Base-by-base conservation (phyloP, 92 coral and sea anemone species). In the Bergia sp. region DNA sequence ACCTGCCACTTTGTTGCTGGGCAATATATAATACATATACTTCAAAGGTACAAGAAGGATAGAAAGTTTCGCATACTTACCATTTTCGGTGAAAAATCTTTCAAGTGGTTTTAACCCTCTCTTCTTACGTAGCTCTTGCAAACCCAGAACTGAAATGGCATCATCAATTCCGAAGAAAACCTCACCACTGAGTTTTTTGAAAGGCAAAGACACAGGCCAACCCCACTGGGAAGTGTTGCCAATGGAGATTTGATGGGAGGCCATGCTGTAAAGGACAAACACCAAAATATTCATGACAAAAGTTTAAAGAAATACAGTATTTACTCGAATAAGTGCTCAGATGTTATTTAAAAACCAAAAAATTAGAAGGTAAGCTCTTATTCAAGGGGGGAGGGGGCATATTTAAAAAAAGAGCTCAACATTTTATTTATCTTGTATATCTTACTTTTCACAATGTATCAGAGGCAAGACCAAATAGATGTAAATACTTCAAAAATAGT, bases 141-240 rank as follows among this genome's bases (percentile, higher is more conserved):
- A 80, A 10, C 84, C 71, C 43, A 80, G 71, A 55, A 80, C 84
- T 5, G 43, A 37, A 50, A 80, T 15, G 21, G 44, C 49, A 13
- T 38, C 47, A 37, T 36, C 84, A 36, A 80, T 80, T 80, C 16
- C 7, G 45, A 80, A 80, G 67, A 53, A 80, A 23, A 80, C 69
- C 69, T 23, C 84, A 10, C 69, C 72, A 80, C 55, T 20, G 12
- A 55, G 42, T 80, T 55, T 80, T 16, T 80, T 72, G 36, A 29
- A 80, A 50, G 69, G 84, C 44, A 80, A 72, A 80, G 84, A 29
- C n/a, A 80, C 23, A 2, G 84, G 84, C 84, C 84, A 80, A 80
- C 84, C 84, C 84, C 84, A 80, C 72, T 29, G 44, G 16, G 84
- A 53, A 7, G 71, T 11, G 58, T 80, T 37, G 18, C 84, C 45